phyloP scores from a whole-genome alignment of 2,888 invertebrate species.

The Apodemia duryi region DNA sequence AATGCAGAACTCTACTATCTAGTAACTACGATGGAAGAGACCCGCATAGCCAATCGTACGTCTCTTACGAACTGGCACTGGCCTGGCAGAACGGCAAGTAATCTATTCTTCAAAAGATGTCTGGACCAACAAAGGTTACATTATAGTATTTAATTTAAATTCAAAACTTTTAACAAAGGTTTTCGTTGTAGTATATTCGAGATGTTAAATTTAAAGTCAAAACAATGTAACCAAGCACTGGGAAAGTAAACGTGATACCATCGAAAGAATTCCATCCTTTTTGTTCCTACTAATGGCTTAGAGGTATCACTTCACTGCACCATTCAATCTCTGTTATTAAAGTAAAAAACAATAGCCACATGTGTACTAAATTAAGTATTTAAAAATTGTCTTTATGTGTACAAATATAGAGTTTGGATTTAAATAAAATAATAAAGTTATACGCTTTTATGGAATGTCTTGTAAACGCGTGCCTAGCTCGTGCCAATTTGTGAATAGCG shows the following conservation, averaged over 20 bases:
- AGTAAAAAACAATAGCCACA: neutral
- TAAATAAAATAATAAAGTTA: slow-evolving; percentile 25
- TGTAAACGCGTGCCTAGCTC: slow-evolving; percentile 69
- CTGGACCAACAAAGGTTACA: too few species aligned
- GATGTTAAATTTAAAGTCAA: neutral
- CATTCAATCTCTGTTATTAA: slow-evolving; percentile 61
- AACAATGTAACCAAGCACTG: slow-evolving; percentile 2
- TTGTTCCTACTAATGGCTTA: slow-evolving; percentile 60
- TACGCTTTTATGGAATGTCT: slow-evolving; percentile 37
- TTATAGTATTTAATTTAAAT: too few species aligned
- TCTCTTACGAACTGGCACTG: too few species aligned
- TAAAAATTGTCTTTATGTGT: slow-evolving; percentile 23
- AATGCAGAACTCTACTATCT: too few species aligned
- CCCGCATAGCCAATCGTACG: too few species aligned
- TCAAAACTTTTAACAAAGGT: too few species aligned
- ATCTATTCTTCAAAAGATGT: too few species aligned
- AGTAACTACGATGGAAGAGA: too few species aligned
- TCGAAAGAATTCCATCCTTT: slow-evolving; percentile 59
- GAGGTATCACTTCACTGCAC: slow-evolving; percentile 60
- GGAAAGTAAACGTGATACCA: slow-evolving; percentile 39
- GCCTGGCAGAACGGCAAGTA: too few species aligned
- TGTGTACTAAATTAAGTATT: slow-evolving; percentile 22
- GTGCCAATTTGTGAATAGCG: slow-evolving; percentile 77
- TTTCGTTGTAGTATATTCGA: neutral
- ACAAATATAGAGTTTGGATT: slow-evolving; percentile 34